phyloP scores from a whole-genome alignment of 2,888 invertebrate species.

The Boloria euphrosyne region DNA sequence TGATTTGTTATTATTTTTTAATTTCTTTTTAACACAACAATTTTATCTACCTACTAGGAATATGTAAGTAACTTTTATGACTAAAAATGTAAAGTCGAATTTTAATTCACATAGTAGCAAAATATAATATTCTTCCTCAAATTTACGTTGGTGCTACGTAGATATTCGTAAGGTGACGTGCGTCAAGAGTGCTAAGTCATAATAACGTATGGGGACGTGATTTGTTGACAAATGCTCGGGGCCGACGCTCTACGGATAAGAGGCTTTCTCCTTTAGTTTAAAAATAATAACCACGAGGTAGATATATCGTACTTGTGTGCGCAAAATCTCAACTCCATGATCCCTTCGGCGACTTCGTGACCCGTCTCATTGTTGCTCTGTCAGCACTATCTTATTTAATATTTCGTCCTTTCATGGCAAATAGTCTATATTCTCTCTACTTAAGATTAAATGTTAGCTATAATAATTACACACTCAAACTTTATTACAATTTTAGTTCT shows the following conservation, averaged over 20 bases:
- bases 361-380: conserved; percentile 47
- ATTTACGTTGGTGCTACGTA: conserved; percentile 37
- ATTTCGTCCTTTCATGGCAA: conserved; percentile 16
- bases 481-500: no score
- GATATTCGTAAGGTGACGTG: conserved; percentile 48
- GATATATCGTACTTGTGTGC: conserved; percentile 46
- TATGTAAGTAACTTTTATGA: no score
- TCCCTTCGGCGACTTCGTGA: conserved; percentile 46
- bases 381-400: conserved; percentile 36
- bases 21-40: no score
- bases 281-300: conserved; percentile 57
- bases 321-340: conserved; percentile 44
- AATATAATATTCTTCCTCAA: conserved; percentile 21
- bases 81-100: no score
- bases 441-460: background rate
- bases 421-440: conserved; percentile 5
- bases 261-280: conserved; percentile 57
- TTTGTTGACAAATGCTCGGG: conserved; percentile 67
- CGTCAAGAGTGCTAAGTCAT: conserved; percentile 48
- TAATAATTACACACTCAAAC: background rate
- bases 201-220: conserved; percentile 61
- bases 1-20: no score
- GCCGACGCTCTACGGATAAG: conserved; percentile 44
- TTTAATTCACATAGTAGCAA: background rate
- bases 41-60: no score